Conservation (phyloP, 92 coral and sea anemone genomes). For the Palythoa caribaeorum region DNA sequence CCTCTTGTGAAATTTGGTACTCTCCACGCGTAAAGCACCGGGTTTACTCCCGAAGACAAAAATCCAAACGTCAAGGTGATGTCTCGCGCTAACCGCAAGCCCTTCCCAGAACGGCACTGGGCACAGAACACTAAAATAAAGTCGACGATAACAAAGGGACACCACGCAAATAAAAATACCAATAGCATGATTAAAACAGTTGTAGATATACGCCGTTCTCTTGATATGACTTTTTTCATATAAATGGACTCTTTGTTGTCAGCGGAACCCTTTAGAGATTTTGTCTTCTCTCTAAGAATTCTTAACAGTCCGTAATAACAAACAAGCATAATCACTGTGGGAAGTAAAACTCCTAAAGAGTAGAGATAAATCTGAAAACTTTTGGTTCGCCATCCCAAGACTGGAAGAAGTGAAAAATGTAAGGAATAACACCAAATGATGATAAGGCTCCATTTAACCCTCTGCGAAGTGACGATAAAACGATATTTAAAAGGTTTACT, state of each 20-base stretch:
- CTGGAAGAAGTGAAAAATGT: constrained; percentile 82
- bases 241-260: constrained; percentile 60
- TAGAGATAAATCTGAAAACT: constrained; percentile 82
- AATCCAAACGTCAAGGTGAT: constrained; percentile 78
- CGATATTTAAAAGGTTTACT: constrained; percentile 80
- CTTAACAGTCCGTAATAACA: constrained; percentile 76
- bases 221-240: constrained; percentile 62
- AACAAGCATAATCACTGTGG: constrained; percentile 69
- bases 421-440: constrained; percentile 76
- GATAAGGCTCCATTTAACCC: constrained; percentile 66
- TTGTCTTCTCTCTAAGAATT: constrained; percentile 65
- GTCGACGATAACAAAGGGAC: constrained; percentile 80
- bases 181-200: constrained; percentile 83
- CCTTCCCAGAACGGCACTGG: constrained; percentile 62
- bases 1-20: constrained; percentile 78
- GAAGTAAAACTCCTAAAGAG: constrained; percentile 71
- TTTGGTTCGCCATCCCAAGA: constrained; percentile 80
- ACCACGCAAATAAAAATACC: constrained; percentile 83
- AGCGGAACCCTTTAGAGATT: constrained; percentile 48
- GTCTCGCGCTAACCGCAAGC: constrained; percentile 73
- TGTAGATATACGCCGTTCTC: constrained; percentile 78
- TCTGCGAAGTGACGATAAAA: constrained; percentile 54
- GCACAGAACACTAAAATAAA: constrained; percentile 78
- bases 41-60: constrained; percentile 85
- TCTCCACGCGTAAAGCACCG: constrained; percentile 84